A percentile compares a stretch with the other conserved stretches of the same genome.
Conservation (phyloP, 2,113 vertebrate species). For the Brachionichthys hirsutus region DNA sequence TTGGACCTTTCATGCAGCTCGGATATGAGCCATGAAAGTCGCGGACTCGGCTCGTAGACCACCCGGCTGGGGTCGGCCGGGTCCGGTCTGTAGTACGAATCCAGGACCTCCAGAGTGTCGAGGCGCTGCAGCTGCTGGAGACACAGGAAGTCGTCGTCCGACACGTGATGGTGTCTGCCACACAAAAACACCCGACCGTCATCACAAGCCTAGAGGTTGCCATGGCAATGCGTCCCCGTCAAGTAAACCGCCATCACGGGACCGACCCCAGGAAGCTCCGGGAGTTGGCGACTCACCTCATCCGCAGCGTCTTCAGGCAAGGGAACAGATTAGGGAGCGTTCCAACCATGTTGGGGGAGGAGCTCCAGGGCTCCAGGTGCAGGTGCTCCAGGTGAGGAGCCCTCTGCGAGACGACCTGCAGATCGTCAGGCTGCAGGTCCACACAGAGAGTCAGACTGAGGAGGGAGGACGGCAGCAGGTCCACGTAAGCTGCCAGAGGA, state of each 20-base stretch:
- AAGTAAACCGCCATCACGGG: too few relatives aligned
- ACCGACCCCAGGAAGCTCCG: too few relatives aligned
- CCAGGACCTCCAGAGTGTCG: conserved; percentile 42
- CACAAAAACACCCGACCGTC: background rate
- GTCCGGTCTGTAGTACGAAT: conserved; percentile 44
- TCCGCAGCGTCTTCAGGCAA: conserved; percentile 34
- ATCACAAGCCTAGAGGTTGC: too few relatives aligned
- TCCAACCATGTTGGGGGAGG: conserved; percentile 30
- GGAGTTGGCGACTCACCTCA: conserved; percentile 38
- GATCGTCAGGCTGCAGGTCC: conserved; percentile 51
- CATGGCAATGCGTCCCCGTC: too few relatives aligned
- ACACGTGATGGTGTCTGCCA: conserved; percentile 48
- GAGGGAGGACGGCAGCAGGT: conserved; percentile 45
- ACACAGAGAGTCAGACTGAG: conserved; percentile 49
- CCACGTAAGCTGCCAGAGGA: conserved; percentile 38
- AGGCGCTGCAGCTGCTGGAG: conserved; percentile 38
- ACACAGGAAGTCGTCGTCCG: conserved; percentile 35
- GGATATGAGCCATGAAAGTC: conserved; percentile 24
- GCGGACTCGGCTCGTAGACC: conserved; percentile 29
- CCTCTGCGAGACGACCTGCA: conserved; percentile 25
- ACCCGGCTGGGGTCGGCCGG: background rate
- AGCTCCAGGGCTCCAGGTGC: conserved; percentile 61
- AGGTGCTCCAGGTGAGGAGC: conserved; percentile 47
- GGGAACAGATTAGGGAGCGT: conserved; percentile 59
- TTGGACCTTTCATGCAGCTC: conserved; percentile 43